Evolutionary conservation across 2,113 vertebrate species (phyloP), one percentile per base, ranked within the genome.

Genomic region (Rhadina sibilatrix): DNA sequence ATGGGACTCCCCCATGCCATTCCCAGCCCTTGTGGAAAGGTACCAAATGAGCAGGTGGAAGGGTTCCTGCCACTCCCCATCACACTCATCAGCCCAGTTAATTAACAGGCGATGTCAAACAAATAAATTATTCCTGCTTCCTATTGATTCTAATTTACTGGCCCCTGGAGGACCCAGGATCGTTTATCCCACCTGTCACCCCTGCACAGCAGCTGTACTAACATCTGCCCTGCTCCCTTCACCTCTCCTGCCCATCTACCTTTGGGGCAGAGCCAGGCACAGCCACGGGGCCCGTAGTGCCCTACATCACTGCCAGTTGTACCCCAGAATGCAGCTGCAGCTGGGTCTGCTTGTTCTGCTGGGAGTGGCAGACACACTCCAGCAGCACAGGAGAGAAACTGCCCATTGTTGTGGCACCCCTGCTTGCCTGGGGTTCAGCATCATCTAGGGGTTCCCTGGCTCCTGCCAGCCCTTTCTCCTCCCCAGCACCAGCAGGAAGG

Each of bases 101-200:
- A 95, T 95, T 95, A 96, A 96, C 94, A 92, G 35, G 68, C 4
- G 22, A 83, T 93, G 85, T 93, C 94, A 94, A 95, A 97, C 95
- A 93, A 94, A 93, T 97, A 94, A 95, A 95, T 96, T 94, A 93
- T 96, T 96, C 96, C 94, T 95, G 91, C 93, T 94, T 96, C 90
- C 44, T 96, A 96, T 96, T 96, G 94, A 95, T 95, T 96, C 92
- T 89, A 95, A 94, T 97, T 94, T 97, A 91, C 95, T 83, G 79
- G 89, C 82, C 92, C 89, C 91, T 91, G 64, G 93, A 95, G 94
- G 91, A 22, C 74, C 54, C 5, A 3, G 72, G 75, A 57, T 85
- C 63, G 2, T 93, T 95, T 89, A 84, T 97, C 75, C 92, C 92
- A 96, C 92, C 97, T 97, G 96, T 93, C 96, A 91, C 78, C 96